Base-by-base conservation (phyloP, 2,888 invertebrate genomes). In the Agonopterix heracliana region DNA sequence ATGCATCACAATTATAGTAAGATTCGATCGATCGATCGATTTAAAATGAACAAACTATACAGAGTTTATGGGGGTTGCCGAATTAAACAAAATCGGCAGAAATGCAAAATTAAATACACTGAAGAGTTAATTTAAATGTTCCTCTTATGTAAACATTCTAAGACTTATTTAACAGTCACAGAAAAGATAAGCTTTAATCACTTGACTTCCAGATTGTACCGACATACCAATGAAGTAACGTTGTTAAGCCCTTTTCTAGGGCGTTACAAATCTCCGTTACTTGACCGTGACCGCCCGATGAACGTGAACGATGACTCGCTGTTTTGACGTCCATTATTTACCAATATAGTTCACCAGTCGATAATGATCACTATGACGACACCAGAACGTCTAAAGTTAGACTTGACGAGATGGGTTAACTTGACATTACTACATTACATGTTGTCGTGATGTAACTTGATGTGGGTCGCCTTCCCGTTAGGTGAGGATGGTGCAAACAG, bases 201-300 rank as follows among this genome's bases (percentile, higher is more conserved):
- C 26, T 26, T 26, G 7, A 26, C 26, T 26, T 26, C 26, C 0
- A 26, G 26, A 26, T 26, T 5, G 26, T 26, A 26, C 26, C 26
- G 26, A 26, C 26, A 26, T 26, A 26, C 26, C 26, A 26, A 26
- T 26, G 26, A 26, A 26, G 26, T 26, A 7, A 26, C 26, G n/a
- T 38, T n/a, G n/a, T 12, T 53, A 56, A 63, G 61, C 78, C 85
- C 78, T 80, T 78, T 74, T 71, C 74, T 84, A 76, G 85, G 83
- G 75, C 86, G 69, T 59, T 26, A 26, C 26, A 51, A 62, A 53
- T 56, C 66, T 61, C 86, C 80, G 86, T 86, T 86, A 86, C 46
- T 60, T 69, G 85, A 64, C 85, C 84, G 72, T 85, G 86, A 84
- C 84, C 81, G 77, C 60, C 66, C 61, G 26, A 26, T 26, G 26